Base-by-base conservation (phyloP, 2,797 vertebrate species). In the Petrocephalus sullivani region DNA sequence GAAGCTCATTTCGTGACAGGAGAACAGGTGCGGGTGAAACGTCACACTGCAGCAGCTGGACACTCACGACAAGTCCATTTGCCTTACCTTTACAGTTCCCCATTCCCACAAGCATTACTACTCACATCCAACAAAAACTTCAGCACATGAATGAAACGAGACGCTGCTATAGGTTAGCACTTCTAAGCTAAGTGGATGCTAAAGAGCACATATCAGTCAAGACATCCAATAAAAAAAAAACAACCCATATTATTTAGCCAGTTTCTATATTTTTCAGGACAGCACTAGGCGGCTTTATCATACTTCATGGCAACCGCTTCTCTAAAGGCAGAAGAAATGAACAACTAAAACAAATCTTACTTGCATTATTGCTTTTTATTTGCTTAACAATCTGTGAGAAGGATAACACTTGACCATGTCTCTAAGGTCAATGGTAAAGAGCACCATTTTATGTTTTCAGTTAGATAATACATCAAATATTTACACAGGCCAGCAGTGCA, bases 391-490 rank as follows among this genome's bases (percentile, higher is more conserved):
- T 88, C 58, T 54, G 78, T 37, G 23, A 86, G 82, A 57, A 85
- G 28, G 49, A 54, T 53, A 85, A 21, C 57, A 75, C 83, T 75
- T 49, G 85, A 87, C 75, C 85, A 81, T 33, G 54, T 21, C 19
- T 51, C 41, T 81, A 33, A 87, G 71, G 85, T 89, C 67, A 82
- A 82, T 85, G 56, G 67, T 71, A 81, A 87, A 89, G 56, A 86
- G 37, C 51, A 61, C 53, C 85, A 81, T 82, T 87, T 81, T 60
- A 82, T 87, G 84, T 61, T 87, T 82, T 51, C 67, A 51, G 88
- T 82, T 19, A 89, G 64, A 60, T 89, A 86, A 87, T 23, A 23
- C 56, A 82, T 81, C 88, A 82, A 89, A 89, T 81, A 82, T 89
- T 89, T 89, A 89, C 88, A 81, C 41, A 82, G 67, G 54, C 64